phyloP scores from a whole-genome alignment of 2,888 invertebrate species.

The Rhaphigaster nebulosa region DNA sequence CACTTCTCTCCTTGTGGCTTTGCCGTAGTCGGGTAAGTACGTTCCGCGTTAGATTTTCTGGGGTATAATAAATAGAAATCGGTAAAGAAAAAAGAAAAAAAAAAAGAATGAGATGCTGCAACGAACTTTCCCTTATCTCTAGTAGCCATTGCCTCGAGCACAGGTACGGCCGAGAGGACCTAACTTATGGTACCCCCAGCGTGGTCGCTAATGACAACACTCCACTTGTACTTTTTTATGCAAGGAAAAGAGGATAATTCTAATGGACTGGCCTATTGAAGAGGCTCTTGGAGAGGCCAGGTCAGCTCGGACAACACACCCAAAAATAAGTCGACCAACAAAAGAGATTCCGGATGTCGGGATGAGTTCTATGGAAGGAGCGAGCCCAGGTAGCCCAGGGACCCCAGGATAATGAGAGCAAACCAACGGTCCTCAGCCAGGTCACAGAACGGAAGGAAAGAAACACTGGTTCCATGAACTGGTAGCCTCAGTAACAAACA shows the following conservation, averaged over 20 bases:
- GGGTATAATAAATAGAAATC: no score
- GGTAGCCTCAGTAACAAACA: slow-evolving; percentile 43
- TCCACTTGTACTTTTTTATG: slow-evolving; percentile 30
- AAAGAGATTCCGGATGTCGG: slow-evolving; percentile 42
- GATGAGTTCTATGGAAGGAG: slow-evolving; percentile 27
- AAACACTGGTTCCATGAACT: slow-evolving; percentile 40
- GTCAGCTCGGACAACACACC: slow-evolving; percentile 38
- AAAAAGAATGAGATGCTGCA: neutral
- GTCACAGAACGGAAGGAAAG: slow-evolving; percentile 37
- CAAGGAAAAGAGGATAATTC: slow-evolving; percentile 13
- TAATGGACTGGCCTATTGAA: slow-evolving; percentile 33
- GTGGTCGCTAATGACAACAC: slow-evolving; percentile 4
- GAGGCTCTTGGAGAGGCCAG: slow-evolving; percentile 20
- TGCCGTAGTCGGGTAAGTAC: no score
- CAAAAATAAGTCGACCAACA: slow-evolving; percentile 34
- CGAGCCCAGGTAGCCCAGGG: neutral
- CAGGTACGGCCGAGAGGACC: neutral
- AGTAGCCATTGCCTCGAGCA: neutral
- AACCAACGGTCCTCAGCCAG: slow-evolving; percentile 3
- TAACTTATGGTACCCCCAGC: neutral
- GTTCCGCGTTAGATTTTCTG: no score
- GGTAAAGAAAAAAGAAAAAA: neutral
- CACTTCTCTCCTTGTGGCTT: no score
- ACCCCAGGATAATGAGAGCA: neutral
- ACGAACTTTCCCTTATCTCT: neutral